phyloP scores from a whole-genome alignment of 2,797 vertebrate genomes.

The Pempheris klunzingeri region DNA sequence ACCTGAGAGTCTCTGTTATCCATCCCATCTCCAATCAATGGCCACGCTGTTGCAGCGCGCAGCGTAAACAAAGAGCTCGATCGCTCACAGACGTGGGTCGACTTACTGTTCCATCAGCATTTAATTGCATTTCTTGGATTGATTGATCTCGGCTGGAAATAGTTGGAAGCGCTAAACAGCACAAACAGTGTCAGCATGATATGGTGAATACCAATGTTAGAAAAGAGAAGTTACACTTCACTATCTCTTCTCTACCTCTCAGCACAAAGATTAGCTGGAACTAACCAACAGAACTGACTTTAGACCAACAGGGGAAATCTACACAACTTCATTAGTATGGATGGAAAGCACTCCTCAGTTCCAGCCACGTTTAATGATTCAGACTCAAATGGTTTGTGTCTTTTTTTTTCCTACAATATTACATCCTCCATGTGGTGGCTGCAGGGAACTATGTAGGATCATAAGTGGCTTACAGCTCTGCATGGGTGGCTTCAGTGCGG shows the following conservation, averaged over 20 bases:
- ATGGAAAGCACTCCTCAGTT: slow-evolving; percentile 10
- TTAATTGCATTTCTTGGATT: slow-evolving; percentile 41
- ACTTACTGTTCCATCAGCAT: slow-evolving; percentile 40
- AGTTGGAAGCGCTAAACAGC: slow-evolving; percentile 11
- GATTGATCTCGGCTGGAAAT: slow-evolving; percentile 48
- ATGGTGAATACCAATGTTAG: neutral
- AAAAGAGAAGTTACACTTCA: slow-evolving; percentile 3
- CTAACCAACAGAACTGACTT: slow-evolving; percentile 9
- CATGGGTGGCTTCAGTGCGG: slow-evolving; percentile 20
- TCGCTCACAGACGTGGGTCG: slow-evolving; percentile 26
- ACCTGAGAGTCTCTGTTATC: slow-evolving; percentile 30
- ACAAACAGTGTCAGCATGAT: slow-evolving; percentile 1
- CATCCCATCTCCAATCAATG: slow-evolving; percentile 58
- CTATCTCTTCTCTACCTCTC: slow-evolving; percentile 25
- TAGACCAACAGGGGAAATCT: slow-evolving; percentile 32
- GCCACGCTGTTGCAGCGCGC: slow-evolving; percentile 34
- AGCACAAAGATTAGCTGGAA: slow-evolving; percentile 23
- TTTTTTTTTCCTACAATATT: slow-evolving; percentile 17
- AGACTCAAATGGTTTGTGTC: neutral
- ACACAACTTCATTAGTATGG: slow-evolving; percentile 28
- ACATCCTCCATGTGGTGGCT: neutral
- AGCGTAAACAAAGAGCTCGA: slow-evolving; percentile 56
- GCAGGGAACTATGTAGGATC: neutral
- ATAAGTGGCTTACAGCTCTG: slow-evolving; percentile 22
- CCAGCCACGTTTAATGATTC: neutral